Evolutionary conservation across 2,888 invertebrate genomes (phyloP).

Genomic region (Teinopalpus imperialis): DNA sequence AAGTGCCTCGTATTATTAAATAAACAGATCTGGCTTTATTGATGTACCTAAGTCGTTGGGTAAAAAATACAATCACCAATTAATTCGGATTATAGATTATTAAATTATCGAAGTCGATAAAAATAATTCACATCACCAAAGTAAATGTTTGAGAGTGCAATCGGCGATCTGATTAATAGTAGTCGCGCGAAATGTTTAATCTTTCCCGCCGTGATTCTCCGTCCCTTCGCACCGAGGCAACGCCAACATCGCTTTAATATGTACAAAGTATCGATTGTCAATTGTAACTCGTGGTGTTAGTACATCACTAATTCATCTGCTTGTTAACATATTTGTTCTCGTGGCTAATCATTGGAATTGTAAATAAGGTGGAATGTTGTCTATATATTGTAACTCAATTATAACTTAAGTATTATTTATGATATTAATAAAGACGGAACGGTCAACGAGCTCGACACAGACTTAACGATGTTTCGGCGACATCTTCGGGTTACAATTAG

Average conservation of each 20-base stretch:
- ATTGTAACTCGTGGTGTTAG: slow-evolving; percentile 29
- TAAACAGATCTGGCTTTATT: no score
- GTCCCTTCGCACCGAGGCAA: slow-evolving; percentile 42
- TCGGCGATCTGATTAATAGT: slow-evolving; percentile 82
- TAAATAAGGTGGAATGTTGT: slow-evolving; percentile 7
- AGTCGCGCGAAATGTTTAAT: slow-evolving; percentile 78
- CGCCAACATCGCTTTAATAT: slow-evolving; percentile 56
- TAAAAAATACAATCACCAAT: no score
- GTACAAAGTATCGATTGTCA: slow-evolving; percentile 68
- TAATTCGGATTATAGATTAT: no score
- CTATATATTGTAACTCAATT: no score
- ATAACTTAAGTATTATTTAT: no score
- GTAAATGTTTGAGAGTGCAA: slow-evolving; percentile 77
- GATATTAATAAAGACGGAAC: no score
- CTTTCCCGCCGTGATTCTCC: slow-evolving; percentile 64
- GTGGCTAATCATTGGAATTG: slow-evolving; percentile 14
- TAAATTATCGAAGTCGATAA: slow-evolving; percentile 43
- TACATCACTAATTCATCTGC: slow-evolving; percentile 38
- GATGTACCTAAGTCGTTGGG: no score
- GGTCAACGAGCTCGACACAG: no score
- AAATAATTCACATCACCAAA: slow-evolving; percentile 39
- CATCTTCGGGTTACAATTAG: no score
- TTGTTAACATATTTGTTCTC: slow-evolving; percentile 22
- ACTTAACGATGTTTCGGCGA: no score
- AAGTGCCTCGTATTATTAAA: no score